Evolutionary conservation across 2,888 invertebrate species (phyloP).

Genomic region (Dichetophora obliterata): DNA sequence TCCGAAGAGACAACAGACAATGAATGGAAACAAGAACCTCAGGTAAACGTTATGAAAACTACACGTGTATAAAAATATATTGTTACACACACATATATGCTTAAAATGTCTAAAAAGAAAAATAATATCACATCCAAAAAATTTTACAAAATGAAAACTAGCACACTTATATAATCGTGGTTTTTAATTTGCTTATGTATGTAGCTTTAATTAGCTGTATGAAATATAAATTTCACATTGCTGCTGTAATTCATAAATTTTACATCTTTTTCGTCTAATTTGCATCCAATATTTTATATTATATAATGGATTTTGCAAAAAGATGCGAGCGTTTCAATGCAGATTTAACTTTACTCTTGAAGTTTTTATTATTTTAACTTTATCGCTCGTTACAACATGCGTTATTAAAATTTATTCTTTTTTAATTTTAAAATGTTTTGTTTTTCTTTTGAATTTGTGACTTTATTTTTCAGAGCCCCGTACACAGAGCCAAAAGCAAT

Average conservation of each 20-base stretch:
- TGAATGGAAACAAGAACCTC: conserved; percentile 90
- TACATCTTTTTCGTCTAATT: too few species aligned
- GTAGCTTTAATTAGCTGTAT: too few species aligned
- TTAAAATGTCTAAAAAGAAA: conserved; percentile 53
- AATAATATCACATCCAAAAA: not conserved
- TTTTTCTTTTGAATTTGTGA: conserved; percentile 35
- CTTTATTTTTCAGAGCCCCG: conserved; percentile 66
- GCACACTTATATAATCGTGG: too few species aligned
- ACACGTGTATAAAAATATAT: not conserved
- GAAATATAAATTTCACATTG: too few species aligned
- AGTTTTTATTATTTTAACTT: not conserved
- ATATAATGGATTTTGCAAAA: too few species aligned
- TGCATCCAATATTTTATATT: too few species aligned
- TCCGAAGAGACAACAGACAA: conserved; percentile 95
- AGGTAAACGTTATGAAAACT: conserved; percentile 53
- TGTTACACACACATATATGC: conserved; percentile 38
- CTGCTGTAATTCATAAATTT: too few species aligned
- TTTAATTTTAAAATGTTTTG: conserved; percentile 25
- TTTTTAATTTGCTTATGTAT: too few species aligned
- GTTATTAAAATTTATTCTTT: too few species aligned
- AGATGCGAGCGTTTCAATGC: too few species aligned
- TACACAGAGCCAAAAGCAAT: conserved; percentile 67
- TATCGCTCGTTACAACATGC: too few species aligned
- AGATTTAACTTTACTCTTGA: not conserved
- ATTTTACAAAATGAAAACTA: too few species aligned